Evolutionary conservation across 2,888 invertebrate genomes (phyloP).

Genomic region (Pterobdella sp.): DNA sequence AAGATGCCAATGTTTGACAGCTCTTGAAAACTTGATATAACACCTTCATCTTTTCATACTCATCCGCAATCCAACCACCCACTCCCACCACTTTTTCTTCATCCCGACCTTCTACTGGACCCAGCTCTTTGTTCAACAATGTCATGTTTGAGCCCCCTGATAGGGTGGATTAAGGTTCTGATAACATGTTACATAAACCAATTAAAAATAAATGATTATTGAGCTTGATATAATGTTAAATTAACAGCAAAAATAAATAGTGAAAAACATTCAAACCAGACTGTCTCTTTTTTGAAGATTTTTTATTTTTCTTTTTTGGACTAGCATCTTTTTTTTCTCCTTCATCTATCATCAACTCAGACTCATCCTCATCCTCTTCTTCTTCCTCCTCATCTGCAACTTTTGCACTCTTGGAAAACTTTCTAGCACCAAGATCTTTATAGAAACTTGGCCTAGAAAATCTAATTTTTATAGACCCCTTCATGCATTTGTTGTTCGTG

Average conservation of each 20-base stretch:
- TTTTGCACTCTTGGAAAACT: conserved; percentile 2
- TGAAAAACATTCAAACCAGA: not conserved
- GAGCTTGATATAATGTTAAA: too few species aligned
- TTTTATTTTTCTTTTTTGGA: conserved; percentile 1
- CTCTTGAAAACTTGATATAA: conserved; percentile 12
- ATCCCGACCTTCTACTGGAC: conserved; percentile 3
- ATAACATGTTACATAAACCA: not conserved
- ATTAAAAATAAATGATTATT: not conserved
- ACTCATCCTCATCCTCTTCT: conserved; percentile 7
- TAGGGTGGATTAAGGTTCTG: conserved; percentile 1
- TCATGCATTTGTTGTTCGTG: conserved; percentile 25
- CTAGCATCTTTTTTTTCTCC: not conserved
- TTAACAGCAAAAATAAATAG: not conserved
- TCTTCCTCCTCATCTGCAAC: conserved; percentile 7
- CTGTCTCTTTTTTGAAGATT: not conserved
- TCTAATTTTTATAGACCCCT: conserved; percentile 28
- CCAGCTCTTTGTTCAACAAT: conserved; percentile 5
- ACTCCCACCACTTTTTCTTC: conserved; percentile 2
- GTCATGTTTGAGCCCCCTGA: not conserved
- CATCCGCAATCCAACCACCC: conserved; percentile 12
- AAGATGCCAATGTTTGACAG: not conserved
- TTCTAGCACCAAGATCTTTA: conserved; percentile 17
- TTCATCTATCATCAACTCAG: not conserved
- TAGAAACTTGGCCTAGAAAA: conserved; percentile 25
- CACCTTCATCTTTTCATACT: conserved; percentile 9